Conservation (phyloP, 1,140 invertebrate genomes). For the Lepidurus arcticus region DNA sequence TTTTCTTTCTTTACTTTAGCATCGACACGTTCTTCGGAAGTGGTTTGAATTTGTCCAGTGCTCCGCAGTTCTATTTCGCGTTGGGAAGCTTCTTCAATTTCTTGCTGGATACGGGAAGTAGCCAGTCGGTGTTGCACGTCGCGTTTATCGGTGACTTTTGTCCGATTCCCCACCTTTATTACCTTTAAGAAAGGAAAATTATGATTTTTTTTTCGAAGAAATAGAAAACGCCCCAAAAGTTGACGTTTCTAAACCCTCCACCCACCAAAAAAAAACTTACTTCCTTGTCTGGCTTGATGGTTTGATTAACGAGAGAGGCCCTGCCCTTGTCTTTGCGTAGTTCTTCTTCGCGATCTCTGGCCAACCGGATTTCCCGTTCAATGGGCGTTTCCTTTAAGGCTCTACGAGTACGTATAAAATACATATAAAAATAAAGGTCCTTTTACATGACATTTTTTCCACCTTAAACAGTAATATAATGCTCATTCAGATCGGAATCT, state of each 20-base stretch:
- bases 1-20: constrained; percentile 38
- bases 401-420: constrained; percentile 34
- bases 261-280: background rate
- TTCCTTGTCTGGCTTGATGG: constrained; percentile 29
- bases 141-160: constrained; percentile 33
- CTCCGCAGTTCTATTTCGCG: constrained; percentile 45
- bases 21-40: constrained; percentile 45
- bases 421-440: background rate
- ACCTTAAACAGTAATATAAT: no score
- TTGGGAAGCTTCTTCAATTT: constrained; percentile 47
- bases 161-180: constrained; percentile 29
- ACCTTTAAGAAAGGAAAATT: constrained; percentile 30
- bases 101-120: constrained; percentile 46
- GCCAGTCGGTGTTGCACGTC: constrained; percentile 44
- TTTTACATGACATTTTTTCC: no score
- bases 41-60: constrained; percentile 45
- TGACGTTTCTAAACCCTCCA: background rate
- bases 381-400: constrained; percentile 52
- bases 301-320: constrained; percentile 37
- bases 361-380: constrained; percentile 52
- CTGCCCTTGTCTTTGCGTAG: constrained; percentile 46
- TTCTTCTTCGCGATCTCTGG: constrained; percentile 52
- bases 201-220: background rate
- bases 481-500: no score
- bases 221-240: constrained; percentile 18